These are phyloP conservation scores for Corythaeola cristata DNA, from an alignment of 2,113 vertebrate genomes.

Conservation along the genomic window DNA sequence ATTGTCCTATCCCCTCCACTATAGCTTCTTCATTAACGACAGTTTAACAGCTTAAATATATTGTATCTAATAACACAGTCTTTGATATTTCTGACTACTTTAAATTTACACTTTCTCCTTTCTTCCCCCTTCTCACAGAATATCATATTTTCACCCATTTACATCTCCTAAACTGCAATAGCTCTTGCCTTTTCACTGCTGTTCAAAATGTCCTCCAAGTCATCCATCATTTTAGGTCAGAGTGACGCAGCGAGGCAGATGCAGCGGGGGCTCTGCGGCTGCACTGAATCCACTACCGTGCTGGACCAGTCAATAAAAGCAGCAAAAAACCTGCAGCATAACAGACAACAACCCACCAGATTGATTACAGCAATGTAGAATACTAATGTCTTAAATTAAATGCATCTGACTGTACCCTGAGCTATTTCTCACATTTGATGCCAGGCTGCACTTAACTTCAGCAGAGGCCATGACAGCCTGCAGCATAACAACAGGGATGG, in stretches of 20 bases:
- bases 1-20: background rate
- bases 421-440: background rate
- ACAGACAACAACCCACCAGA: background rate
- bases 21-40: background rate
- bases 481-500: background rate
- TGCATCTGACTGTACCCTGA: background rate
- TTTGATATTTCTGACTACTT: slow-evolving; percentile 20
- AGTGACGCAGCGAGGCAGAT: background rate
- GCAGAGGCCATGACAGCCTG: background rate
- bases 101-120: slow-evolving; percentile 2
- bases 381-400: background rate
- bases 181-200: background rate
- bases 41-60: slow-evolving; percentile 7
- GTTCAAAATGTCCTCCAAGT: background rate
- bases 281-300: background rate
- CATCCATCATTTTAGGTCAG: background rate
- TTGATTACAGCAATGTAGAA: background rate
- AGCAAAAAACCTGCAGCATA: background rate
- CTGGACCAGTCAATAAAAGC: background rate
- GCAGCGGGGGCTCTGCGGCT: background rate
- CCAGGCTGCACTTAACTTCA: background rate
- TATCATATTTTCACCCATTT: background rate
- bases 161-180: background rate
- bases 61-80: background rate
- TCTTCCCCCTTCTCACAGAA: background rate